Percentiles rank a stretch among this genome's conserved stretches.
Evolutionary conservation across 2,797 vertebrate genomes (phyloP).

Genomic region (Danio tinwini): DNA sequence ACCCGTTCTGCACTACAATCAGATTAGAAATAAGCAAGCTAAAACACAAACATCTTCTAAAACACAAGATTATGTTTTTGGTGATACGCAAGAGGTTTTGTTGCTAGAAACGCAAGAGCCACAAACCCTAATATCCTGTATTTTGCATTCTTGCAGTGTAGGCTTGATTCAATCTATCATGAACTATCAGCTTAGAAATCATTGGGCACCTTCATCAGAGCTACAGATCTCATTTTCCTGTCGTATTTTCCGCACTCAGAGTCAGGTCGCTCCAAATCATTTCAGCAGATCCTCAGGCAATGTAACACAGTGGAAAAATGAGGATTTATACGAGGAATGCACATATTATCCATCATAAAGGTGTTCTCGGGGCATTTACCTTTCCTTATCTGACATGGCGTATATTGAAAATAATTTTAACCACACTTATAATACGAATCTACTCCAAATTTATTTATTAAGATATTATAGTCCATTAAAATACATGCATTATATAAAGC

Average conservation of each 20-base stretch:
- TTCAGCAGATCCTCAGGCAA: constrained; percentile 27
- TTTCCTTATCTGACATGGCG: neutral
- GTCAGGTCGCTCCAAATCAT: constrained; percentile 16
- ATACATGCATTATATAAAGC: neutral
- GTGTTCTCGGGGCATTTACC: constrained; percentile 1
- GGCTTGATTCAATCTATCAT: constrained; percentile 23
- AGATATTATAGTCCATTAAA: neutral
- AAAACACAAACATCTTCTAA: neutral
- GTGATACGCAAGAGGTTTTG: neutral
- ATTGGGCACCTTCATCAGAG: constrained; percentile 31
- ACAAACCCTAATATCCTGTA: neutral
- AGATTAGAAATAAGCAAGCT: neutral
- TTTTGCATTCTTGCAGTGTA: constrained; percentile 3
- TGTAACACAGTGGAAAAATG: neutral
- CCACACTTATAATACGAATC: neutral
- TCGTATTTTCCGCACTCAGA: constrained; percentile 4
- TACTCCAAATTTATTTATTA: constrained; percentile 13
- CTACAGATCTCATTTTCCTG: constrained; percentile 35
- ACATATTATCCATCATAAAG: constrained; percentile 10
- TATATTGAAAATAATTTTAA: neutral
- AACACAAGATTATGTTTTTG: neutral
- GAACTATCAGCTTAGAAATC: constrained; percentile 25
- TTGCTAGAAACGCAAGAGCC: neutral
- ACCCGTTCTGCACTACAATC: neutral
- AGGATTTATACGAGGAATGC: neutral